Evolutionary conservation across 2,888 invertebrate species (phyloP).

Genomic region (Acrobasis consociella): DNA sequence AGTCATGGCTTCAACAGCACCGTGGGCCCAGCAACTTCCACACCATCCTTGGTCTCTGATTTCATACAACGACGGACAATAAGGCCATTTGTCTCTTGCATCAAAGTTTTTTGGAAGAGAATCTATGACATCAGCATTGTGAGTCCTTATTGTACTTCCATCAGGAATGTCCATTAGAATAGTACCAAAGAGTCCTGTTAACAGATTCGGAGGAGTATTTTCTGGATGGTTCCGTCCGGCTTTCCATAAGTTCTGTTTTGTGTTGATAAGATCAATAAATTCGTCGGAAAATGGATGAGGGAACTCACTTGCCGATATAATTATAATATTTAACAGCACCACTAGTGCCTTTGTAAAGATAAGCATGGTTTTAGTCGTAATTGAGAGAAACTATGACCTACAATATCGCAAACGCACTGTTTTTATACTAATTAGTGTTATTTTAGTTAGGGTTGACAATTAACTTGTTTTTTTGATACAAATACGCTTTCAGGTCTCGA

Average conservation of each 20-base stretch:
- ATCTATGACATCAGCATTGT: slow-evolving; percentile 27
- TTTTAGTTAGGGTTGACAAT: too few relatives aligned
- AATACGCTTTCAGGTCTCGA: too few relatives aligned
- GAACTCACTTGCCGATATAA: slow-evolving; percentile 3
- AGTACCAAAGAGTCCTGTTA: slow-evolving; percentile 86
- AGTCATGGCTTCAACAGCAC: slow-evolving; percentile 91
- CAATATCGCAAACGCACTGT: too few relatives aligned
- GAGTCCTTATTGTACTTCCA: background rate
- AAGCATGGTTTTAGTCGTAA: too few relatives aligned
- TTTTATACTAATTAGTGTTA: too few relatives aligned
- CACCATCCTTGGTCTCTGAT: slow-evolving; percentile 91
- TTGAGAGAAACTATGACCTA: too few relatives aligned
- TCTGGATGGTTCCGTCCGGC: slow-evolving; percentile 88
- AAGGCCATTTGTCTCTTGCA: slow-evolving; percentile 87
- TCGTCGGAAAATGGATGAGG: slow-evolving; percentile 60
- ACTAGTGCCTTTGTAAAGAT: too few relatives aligned
- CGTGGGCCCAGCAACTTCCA: slow-evolving; percentile 94
- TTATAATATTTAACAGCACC: too few relatives aligned
- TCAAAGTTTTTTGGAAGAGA: slow-evolving; percentile 89
- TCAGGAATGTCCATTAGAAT: slow-evolving; percentile 70
- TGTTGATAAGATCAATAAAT: slow-evolving; percentile 84
- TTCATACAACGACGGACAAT: slow-evolving; percentile 88
- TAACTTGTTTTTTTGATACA: too few relatives aligned
- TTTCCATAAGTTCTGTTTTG: slow-evolving; percentile 84
- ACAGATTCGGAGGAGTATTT: slow-evolving; percentile 79